Evolutionary conservation across 1,140 invertebrate genomes (phyloP).

Genomic region (Drosophila yakuba): DNA sequence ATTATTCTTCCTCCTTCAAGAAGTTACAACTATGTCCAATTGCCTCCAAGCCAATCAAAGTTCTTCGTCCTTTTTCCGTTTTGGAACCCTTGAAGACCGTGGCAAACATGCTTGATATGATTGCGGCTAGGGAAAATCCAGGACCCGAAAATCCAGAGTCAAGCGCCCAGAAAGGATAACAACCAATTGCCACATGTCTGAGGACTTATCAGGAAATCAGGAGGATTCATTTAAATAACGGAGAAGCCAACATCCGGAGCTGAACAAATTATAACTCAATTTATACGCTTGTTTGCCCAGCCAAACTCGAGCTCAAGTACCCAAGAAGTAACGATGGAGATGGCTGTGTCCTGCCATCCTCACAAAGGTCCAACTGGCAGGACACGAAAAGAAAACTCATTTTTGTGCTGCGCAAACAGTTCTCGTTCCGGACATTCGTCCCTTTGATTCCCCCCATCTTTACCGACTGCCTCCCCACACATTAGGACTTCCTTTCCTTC

Average conservation of each 20-base stretch:
- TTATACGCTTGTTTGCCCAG: conserved; percentile 73
- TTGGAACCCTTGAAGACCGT: conserved; percentile 13
- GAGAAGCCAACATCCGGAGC: conserved; percentile 46
- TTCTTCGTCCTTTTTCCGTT: conserved; percentile 1
- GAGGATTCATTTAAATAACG: conserved; percentile 70
- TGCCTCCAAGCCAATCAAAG: conserved; percentile 22
- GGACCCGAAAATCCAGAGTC: conserved; percentile 26
- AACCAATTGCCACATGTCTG: conserved; percentile 60
- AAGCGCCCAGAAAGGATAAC: conserved; percentile 38
- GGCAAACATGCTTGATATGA: conserved; percentile 24
- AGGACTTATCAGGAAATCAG: conserved; percentile 13
- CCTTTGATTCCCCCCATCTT: neutral
- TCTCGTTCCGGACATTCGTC: conserved; percentile 3
- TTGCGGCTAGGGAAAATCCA: conserved; percentile 11
- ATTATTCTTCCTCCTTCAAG: conserved; percentile 7
- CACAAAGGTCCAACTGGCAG: conserved; percentile 38
- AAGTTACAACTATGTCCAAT: conserved; percentile 18
- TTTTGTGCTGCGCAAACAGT: conserved; percentile 68
- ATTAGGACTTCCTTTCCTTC: conserved; percentile 55
- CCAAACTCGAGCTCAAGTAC: conserved; percentile 42
- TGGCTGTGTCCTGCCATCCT: conserved; percentile 41
- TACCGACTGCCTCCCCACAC: conserved; percentile 25
- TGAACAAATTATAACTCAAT: conserved; percentile 71
- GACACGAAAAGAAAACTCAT: conserved; percentile 58
- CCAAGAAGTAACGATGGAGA: conserved; percentile 50